These are phyloP conservation scores for Frankliniella intonsa DNA, from an alignment of 2,888 invertebrate genomes.

Conservation along the genomic window DNA sequence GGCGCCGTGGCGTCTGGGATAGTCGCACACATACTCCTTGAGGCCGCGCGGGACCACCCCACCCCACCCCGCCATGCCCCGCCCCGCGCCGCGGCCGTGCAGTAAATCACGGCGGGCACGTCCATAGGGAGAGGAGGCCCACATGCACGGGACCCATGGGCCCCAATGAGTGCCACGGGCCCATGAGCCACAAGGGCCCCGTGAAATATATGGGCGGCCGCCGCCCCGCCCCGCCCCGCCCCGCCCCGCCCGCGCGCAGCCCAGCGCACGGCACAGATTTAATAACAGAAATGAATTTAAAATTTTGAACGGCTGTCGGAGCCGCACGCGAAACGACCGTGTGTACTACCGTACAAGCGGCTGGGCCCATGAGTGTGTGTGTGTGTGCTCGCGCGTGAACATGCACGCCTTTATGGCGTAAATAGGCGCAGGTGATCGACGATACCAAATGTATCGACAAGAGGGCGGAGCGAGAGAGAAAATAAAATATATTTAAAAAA, in stretches of 20 bases:
- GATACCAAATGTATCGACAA: not conserved
- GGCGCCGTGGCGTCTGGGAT: not conserved
- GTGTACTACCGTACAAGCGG: too few relatives aligned
- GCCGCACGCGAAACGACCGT: too few relatives aligned
- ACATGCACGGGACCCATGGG: too few relatives aligned
- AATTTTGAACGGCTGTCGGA: constrained; percentile 10
- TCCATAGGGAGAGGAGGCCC: too few relatives aligned
- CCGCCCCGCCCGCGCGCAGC: too few relatives aligned
- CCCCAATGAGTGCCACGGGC: not conserved
- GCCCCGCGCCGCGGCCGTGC: not conserved
- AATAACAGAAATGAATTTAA: constrained; percentile 25
- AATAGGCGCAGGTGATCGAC: not conserved
- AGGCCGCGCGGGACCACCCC: not conserved
- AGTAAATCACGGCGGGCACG: too few relatives aligned
- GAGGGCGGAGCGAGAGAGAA: not conserved
- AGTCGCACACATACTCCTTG: not conserved
- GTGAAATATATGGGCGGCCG: not conserved
- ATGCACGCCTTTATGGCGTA: not conserved
- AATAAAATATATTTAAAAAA: not conserved
- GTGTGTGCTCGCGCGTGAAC: not conserved
- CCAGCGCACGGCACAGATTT: not conserved
- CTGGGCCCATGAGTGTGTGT: too few relatives aligned
- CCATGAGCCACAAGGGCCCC: not conserved
- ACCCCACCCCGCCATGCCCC: not conserved
- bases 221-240: not conserved